These are phyloP conservation scores for Python bivittatus DNA, from an alignment of 2,113 vertebrate genomes.

Conservation along the genomic window DNA sequence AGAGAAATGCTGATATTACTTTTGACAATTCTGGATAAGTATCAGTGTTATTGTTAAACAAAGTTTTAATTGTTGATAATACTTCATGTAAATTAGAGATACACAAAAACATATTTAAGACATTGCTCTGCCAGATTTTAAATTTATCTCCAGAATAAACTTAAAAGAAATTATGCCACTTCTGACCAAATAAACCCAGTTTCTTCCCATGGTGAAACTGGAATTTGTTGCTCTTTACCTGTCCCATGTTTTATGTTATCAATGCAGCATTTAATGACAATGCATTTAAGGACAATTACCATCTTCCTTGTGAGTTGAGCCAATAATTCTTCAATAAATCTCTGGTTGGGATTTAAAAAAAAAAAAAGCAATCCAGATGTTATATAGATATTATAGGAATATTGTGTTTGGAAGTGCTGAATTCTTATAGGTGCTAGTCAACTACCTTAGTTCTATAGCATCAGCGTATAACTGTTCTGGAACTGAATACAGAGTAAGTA, in stretches of 20 bases:
- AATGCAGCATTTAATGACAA: neutral
- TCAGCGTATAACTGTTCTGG: neutral
- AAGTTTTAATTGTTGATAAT: neutral
- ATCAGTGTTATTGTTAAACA: neutral
- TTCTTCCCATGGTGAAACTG: neutral
- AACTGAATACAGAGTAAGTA: neutral
- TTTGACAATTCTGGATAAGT: neutral
- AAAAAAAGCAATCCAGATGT: neutral
- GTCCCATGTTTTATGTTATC: conserved; percentile 11
- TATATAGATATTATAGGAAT: neutral
- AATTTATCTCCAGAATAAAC: neutral
- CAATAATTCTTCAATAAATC: neutral
- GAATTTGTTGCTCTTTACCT: neutral
- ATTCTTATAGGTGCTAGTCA: neutral
- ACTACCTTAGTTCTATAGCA: neutral
- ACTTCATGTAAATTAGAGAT: neutral
- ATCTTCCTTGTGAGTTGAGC: neutral
- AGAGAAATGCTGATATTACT: neutral
- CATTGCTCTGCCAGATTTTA: neutral
- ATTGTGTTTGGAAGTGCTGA: neutral
- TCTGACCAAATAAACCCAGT: neutral
- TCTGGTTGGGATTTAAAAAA: neutral
- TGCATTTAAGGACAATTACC: neutral
- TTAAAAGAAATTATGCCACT: neutral
- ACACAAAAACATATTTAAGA: neutral